Evolutionary conservation across 2,888 invertebrate genomes (phyloP).

Genomic region (Odontocolon sp.): DNA sequence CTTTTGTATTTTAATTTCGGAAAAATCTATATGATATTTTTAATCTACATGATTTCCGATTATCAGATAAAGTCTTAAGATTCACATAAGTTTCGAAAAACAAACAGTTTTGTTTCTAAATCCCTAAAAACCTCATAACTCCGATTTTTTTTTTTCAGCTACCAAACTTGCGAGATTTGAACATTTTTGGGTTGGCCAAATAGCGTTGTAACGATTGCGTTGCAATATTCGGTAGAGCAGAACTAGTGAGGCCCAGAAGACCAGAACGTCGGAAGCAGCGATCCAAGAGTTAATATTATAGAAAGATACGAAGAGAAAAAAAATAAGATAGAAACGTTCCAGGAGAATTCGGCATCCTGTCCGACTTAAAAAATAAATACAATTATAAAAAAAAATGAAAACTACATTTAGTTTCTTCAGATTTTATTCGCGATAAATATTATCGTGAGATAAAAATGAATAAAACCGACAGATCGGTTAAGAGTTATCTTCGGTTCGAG

Average conservation of each 20-base stretch:
- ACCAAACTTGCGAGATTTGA: too few relatives aligned
- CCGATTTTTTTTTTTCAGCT: too few relatives aligned
- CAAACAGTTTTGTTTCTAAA: too few relatives aligned
- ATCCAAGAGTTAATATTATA: conserved; percentile 55
- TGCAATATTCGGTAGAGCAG: conserved; percentile 54
- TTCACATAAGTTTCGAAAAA: too few relatives aligned
- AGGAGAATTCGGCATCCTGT: conserved; percentile 44
- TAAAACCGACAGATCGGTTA: neutral
- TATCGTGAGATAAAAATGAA: neutral
- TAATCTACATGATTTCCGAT: too few relatives aligned
- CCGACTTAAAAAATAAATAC: conserved; percentile 4
- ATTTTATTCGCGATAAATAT: neutral
- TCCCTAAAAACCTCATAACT: too few relatives aligned
- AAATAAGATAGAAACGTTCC: neutral
- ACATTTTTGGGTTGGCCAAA: too few relatives aligned
- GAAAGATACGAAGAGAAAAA: neutral
- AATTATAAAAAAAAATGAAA: neutral
- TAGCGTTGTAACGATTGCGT: too few relatives aligned
- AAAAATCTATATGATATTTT: too few relatives aligned
- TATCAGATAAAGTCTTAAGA: too few relatives aligned
- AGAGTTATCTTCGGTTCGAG: neutral
- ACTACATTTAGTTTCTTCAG: neutral
- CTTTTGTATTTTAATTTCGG: too few relatives aligned
- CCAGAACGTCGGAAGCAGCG: conserved; percentile 54
- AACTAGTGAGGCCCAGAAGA: conserved; percentile 55